These are phyloP conservation scores for Oreochromis grahami DNA, from an alignment of 2,797 vertebrate species.

Conservation along the genomic window DNA sequence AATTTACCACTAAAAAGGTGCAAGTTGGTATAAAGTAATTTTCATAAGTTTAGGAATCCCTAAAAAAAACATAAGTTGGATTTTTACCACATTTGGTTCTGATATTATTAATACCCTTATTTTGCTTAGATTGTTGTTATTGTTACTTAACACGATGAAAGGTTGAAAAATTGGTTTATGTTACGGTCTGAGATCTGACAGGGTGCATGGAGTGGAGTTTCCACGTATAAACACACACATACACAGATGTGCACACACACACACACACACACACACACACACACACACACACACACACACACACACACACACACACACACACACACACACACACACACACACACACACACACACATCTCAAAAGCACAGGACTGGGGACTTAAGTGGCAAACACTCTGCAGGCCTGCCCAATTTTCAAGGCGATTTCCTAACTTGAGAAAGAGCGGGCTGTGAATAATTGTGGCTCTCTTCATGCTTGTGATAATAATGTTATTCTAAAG, in stretches of 20 bases:
- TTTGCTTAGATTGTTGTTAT: conserved; percentile 49
- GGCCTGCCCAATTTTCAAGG: conserved; percentile 79
- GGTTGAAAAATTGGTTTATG: conserved; percentile 77
- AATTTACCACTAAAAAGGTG: not conserved
- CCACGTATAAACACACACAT: conserved; percentile 27
- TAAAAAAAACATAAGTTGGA: conserved; percentile 1
- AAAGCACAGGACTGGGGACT: conserved; percentile 48
- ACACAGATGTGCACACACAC: not conserved
- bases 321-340: not conserved
- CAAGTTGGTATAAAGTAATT: not conserved
- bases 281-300: conserved; percentile 4
- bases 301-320: conserved; percentile 15
- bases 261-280: not conserved
- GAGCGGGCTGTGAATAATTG: conserved; percentile 75
- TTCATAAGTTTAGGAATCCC: not conserved
- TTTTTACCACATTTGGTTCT: conserved; percentile 29
- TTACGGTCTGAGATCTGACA: conserved; percentile 73
- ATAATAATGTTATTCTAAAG: conserved; percentile 80
- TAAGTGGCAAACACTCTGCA: conserved; percentile 78
- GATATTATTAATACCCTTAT: conserved; percentile 48
- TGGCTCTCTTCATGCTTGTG: conserved; percentile 74
- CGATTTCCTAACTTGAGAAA: conserved; percentile 81
- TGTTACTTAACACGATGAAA: conserved; percentile 68
- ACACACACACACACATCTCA: conserved; percentile 43
- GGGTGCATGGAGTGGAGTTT: conserved; percentile 59